Evolutionary conservation across 2,113 vertebrate species (phyloP), one percentile per base, ranked within the genome.

Genomic region (Danionella cerebrum): DNA sequence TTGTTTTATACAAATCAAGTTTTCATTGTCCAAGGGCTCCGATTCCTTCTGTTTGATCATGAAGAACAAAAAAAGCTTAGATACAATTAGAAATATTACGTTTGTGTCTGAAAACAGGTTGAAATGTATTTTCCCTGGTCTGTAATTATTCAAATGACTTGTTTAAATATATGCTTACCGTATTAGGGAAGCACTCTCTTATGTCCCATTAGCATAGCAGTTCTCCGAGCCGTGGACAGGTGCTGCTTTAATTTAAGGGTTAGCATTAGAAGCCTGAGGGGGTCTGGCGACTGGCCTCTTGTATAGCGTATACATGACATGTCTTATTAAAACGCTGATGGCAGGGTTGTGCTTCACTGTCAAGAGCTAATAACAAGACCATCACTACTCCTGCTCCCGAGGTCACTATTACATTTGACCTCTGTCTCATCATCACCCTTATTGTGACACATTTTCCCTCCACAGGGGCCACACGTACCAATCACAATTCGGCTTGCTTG

Each of bases 341-440:
- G 81, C 80, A 70, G 78, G 70, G 72, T 69, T 71, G 25, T 74
- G 70, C 71, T 77, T 84, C 84, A 80, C 84, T 86, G 83, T 85
- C 84, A 84, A 76, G 68, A 71, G 82, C 71, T 83, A 78, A 80
- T 88, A 89, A 87, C 82, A 82, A 88, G 84, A 84, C 85, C 84
- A 85, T 88, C 85, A 86, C 86, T 82, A 81, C 82, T 79, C 75
- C 78, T 9, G 79, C 83, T 82, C 83, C 83, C 81, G 82, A 71
- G 85, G 84, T 90, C 84, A 83, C 65, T 55, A 76, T 82, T 84
- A 89, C 84, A 87, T 86, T 87, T 87, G 88, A 90, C 87, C 87
- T 81, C 80, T 81, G 80, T 85, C 78, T 84, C 78, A 82, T 80
- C 76, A 78, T 39, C 12, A 31, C 76, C 83, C 81, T 77, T 84